Evolutionary conservation across 2,797 vertebrate genomes (phyloP).

Genomic region (Poliocrania exsul): DNA sequence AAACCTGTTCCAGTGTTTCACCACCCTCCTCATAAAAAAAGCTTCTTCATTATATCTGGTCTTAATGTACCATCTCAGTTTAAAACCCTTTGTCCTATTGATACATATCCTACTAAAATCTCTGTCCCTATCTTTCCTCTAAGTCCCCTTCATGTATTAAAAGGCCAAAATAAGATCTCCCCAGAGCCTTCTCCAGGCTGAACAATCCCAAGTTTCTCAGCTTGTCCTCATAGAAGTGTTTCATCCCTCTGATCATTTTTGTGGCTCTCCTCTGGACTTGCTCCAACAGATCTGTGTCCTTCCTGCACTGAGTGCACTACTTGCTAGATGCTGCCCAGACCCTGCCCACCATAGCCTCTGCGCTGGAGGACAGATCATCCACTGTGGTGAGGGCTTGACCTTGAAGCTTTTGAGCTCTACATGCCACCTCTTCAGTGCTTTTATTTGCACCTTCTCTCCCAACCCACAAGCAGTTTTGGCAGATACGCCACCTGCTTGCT

Average conservation of each 20-base stretch:
- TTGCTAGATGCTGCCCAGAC: background rate
- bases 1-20: background rate
- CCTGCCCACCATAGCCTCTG: background rate
- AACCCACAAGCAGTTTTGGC: background rate
- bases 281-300: background rate
- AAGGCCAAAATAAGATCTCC: background rate
- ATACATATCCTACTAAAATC: background rate
- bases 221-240: background rate
- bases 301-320: rapidly evolving
- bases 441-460: background rate
- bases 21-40: background rate
- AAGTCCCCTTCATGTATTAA: background rate
- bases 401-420: background rate
- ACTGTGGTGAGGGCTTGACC: background rate
- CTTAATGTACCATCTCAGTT: background rate
- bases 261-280: background rate
- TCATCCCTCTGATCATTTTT: background rate
- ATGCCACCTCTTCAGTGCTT: background rate
- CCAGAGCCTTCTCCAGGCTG: background rate
- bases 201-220: background rate
- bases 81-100: background rate
- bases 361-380: background rate
- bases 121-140: background rate
- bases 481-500: background rate
- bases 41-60: background rate